Base-by-base conservation (phyloP, 2,113 vertebrate species). In the Passer domesticus region DNA sequence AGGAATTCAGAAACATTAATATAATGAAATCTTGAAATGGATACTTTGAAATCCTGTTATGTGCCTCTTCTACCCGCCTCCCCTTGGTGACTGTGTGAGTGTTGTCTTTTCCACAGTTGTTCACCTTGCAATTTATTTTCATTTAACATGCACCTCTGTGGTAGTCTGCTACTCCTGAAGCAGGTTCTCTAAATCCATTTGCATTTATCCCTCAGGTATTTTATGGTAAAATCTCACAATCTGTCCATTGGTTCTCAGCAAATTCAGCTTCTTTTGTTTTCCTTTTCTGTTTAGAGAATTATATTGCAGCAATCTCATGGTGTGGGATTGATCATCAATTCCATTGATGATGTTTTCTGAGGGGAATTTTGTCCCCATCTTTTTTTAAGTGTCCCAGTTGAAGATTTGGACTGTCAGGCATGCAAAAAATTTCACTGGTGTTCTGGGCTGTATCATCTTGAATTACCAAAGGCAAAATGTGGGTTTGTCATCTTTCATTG, bases 141-240 rank as follows among this genome's bases (percentile, higher is more conserved):
- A 21, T 77, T 74, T 53, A 75, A 23, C 24, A 9, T 0, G 0
- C 0, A 0, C 10, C 21, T 91, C 70, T 70, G 50, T 41, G 2
- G 1, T 30, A 33, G 1, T 20, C 33, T 88, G 37, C 60, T 68
- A 2, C 30, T 70, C 43, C 79, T 64, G 35, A 52, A 50, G 22
- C 8, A 55, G 3, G 19, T 44, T 59, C 50, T 80, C 69, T 88
- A 24, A 13, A 49, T 49, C 50, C 23, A 4, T 62, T 33, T 44
- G 24, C 12, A 16, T 70, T 76, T 63, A 73, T 23, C 28, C 46
- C 52, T 49, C 5, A 31, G 9, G 9, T 19, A 15, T 66, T 74
- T 60, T 62, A 62, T 44, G 21, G 16, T 55, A 41, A 67, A 67
- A 59, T 70, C 59, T 94, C 50, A 74, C 18, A 21, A 21, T 13